Percentiles rank a stretch among this genome's conserved stretches.
phyloP scores from a whole-genome alignment of 2,797 vertebrate species.

The Leucoraja ocellata region DNA sequence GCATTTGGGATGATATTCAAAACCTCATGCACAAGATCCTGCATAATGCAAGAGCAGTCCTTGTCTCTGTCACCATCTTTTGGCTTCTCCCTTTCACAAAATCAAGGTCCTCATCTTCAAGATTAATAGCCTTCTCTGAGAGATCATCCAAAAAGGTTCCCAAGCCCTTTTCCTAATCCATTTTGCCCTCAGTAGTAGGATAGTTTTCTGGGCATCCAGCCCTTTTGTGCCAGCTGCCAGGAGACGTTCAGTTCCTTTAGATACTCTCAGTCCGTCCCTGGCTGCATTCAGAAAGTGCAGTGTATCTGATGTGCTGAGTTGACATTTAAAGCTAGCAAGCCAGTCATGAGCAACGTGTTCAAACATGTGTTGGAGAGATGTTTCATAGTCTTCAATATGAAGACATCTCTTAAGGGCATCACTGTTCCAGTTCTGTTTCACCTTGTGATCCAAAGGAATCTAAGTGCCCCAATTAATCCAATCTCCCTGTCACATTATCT shows the following conservation, averaged over 20 bases:
- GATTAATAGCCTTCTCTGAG: not conserved
- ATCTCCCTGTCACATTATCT: not conserved
- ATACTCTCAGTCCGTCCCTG: not conserved
- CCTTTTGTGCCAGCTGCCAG: not conserved
- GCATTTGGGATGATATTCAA: no score
- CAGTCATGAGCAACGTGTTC: not conserved
- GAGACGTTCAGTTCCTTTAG: not conserved
- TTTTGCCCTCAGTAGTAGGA: not conserved
- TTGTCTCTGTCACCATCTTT: no score
- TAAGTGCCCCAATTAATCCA: not conserved
- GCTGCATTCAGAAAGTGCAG: not conserved
- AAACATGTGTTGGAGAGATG: not conserved
- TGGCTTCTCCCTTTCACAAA: no score
- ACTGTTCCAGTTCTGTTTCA: not conserved
- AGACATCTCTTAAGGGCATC: not conserved
- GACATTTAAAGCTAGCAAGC: not conserved
- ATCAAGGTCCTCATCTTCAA: not conserved
- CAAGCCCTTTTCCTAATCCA: not conserved
- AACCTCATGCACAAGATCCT: no score
- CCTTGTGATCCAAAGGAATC: not conserved
- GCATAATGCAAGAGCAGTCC: no score
- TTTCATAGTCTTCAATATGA: not conserved
- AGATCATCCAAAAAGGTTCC: not conserved
- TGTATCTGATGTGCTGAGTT: not conserved
- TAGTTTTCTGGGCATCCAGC: no score